These are phyloP conservation scores for Lagocephalus sceleratus DNA, from an alignment of 2,797 vertebrate species.

Conservation along the genomic window DNA sequence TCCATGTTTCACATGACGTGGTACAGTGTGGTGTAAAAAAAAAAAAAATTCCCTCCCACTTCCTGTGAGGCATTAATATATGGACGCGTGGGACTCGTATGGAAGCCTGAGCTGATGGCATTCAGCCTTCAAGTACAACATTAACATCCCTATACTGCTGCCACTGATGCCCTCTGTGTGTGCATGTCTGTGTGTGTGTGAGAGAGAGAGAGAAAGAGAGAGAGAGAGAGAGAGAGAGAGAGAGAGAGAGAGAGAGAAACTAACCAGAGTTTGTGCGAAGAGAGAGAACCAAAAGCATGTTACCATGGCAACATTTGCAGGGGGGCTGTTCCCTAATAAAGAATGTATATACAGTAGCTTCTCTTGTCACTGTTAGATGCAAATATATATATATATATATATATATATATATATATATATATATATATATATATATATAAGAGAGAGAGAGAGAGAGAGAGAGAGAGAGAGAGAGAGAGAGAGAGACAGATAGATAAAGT, in stretches of 20 bases:
- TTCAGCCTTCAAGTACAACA: conserved; percentile 48
- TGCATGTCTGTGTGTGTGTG: not conserved
- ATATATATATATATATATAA: too few species aligned
- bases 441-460: too few species aligned
- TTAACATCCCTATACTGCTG: conserved; percentile 66
- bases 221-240: too few species aligned
- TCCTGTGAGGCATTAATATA: conserved; percentile 42
- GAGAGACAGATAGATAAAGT: not conserved
- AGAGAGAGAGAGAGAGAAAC: too few species aligned
- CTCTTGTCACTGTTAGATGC: conserved; percentile 40
- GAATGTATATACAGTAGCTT: conserved; percentile 48
- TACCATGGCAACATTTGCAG: conserved; percentile 81
- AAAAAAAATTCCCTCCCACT: conserved; percentile 46
- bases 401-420: too few species aligned
- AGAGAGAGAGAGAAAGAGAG: too few species aligned
- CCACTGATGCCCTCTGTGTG: conserved; percentile 4
- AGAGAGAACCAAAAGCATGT: conserved; percentile 58
- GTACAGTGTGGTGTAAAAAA: conserved; percentile 31
- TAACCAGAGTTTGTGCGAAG: conserved; percentile 16
- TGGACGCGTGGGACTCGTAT: conserved; percentile 56
- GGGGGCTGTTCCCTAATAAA: conserved; percentile 71
- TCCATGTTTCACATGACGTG: conserved; percentile 15
- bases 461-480: not conserved
- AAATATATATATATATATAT: conserved; percentile 8
- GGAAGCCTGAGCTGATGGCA: conserved; percentile 54